These are phyloP conservation scores for Lepidonotus clava DNA, from an alignment of 2,888 invertebrate species.

Conservation along the genomic window DNA sequence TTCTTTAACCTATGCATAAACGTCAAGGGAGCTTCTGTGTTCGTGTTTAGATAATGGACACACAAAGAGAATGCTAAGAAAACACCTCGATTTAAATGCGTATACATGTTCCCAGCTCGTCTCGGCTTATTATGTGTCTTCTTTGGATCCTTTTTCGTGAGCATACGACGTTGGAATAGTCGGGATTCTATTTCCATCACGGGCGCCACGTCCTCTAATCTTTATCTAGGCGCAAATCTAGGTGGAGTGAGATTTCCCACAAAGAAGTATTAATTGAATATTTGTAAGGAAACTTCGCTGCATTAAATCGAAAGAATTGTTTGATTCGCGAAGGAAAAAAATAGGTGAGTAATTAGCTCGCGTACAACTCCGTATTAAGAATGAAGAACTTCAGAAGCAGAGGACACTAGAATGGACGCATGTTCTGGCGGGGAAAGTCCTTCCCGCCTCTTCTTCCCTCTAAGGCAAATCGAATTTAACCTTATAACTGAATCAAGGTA, in stretches of 20 bases:
- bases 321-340: neutral
- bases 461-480: slow-evolving; percentile 31
- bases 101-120: too few relatives aligned
- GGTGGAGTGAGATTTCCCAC: neutral
- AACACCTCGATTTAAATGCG: too few relatives aligned
- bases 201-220: too few relatives aligned
- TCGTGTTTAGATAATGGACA: too few relatives aligned
- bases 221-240: neutral
- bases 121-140: too few relatives aligned
- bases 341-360: neutral
- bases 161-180: too few relatives aligned
- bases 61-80: too few relatives aligned
- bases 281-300: neutral
- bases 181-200: too few relatives aligned
- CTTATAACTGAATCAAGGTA: slow-evolving; percentile 32
- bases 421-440: neutral
- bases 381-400: neutral
- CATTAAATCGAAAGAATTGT: slow-evolving; percentile 9
- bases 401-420: slow-evolving; percentile 8
- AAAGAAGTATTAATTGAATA: slow-evolving; percentile 18
- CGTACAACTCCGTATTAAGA: neutral
- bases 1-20: too few relatives aligned
- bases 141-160: too few relatives aligned
- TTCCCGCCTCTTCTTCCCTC: slow-evolving; percentile 1
- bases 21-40: too few relatives aligned